Evolutionary conservation across 2,113 vertebrate species (phyloP), one percentile per base, ranked within the genome.

Genomic region (Falco punctatus): DNA sequence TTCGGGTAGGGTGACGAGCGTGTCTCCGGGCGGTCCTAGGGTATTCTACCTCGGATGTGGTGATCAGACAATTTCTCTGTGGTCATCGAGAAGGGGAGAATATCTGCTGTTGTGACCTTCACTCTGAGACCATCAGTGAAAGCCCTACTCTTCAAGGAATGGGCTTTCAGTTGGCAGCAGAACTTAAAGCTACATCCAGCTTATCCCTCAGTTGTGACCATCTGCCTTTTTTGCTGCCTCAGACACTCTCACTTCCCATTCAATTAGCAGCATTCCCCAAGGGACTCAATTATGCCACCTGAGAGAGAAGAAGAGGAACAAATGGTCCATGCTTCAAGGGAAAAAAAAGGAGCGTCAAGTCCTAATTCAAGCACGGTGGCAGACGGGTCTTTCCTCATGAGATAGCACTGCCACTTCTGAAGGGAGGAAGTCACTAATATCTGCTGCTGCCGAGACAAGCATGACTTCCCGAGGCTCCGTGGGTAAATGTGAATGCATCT

Each of bases 171-270:
- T 7, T 83, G 79, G 72, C 90, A 94, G 92, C 71, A 83, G 67
- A 81, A 93, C 51, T 85, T 44, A 35, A 69, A 72, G 59, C 57
- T 81, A 9, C 57, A 22, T 61, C 78, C 5, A 20, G 65, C 51
- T 88, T 75, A 35, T 21, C 55, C 59, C 79, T 92, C 64, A 69
- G 71, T 8, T 1, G 4, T 54, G 87, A 80, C 81, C 92, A 93
- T 95, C 90, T 91, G 84, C 77, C 84, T 95, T 61, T 96, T 81
- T 81, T 92, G 78, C 84, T 92, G 15, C 6, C 66, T 94, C 78
- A 85, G 70, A 40, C 51, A 44, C 35, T 51, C 73, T 92, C 28
- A 77, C 85, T 95, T 92, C 92, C 92, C 82, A 54, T 94, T 94
- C 86, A 58, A 64, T 95, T 94, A 91, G 26, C 70, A 81, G 2